Evolutionary conservation across 2,888 invertebrate species (phyloP), one percentile per base, ranked within the genome.

Genomic region (Ceratothoa steindachneri): DNA sequence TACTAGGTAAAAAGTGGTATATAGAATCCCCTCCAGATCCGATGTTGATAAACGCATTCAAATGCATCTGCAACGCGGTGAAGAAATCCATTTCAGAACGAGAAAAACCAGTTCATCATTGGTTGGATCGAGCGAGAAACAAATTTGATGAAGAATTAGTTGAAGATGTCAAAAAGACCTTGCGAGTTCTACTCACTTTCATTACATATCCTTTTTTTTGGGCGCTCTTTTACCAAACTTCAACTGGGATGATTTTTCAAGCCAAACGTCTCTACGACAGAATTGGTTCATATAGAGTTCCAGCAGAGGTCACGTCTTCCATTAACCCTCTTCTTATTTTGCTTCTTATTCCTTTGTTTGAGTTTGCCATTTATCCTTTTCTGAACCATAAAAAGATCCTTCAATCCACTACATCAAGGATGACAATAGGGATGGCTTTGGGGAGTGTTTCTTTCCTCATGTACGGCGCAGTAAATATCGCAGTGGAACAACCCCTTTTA

Each of bases 201-300:
- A 74, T 87, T 5, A 87, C 87, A 0, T 81, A 86, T 55, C 86
- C 86, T 9, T 80, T 88, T 52, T 88, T 87, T 83, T 88, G 87
- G 87, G 86, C 87, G 1, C 83, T 88, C n/a, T 87, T 85, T 82
- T 87, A 88, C 81, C 87, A 88, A 81, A 75, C 75, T 0, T 75
- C 75, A 7, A 75, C 75, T 12, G 75, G 75, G 15, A 78, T 77
- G 77, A 74, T 77, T 30, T 77, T 77, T 31, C 77, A 77, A 30
- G 77, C 77, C 22, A 77, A 77, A 27, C 66, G 77, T 2, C 72
- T 77, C 3, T 67, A 72, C 30, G 72, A 71, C 22, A 51, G 31
- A 0, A n/a, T 77, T 7, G 74, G 74, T 1, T 51, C 51, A 9
- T 74, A 77, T 67, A 53, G 72, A 1, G 72, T 78, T 22, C 83